Percentiles rank a stretch among this genome's conserved stretches.
phyloP scores from a whole-genome alignment of 2,113 vertebrate species.

The Aegithalos caudatus region DNA sequence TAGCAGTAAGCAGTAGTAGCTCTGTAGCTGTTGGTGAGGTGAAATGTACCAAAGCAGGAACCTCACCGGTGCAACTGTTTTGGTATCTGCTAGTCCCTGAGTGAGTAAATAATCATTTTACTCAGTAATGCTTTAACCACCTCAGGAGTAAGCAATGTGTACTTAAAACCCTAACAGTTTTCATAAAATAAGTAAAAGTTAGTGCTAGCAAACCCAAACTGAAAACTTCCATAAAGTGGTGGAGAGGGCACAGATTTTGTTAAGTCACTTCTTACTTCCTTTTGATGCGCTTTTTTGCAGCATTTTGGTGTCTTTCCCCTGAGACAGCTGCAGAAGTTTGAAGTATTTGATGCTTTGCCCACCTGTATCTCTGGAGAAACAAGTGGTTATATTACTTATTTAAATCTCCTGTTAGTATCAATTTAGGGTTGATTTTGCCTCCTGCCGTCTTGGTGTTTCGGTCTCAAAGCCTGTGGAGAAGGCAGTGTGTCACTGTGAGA shows the following conservation, averaged over 20 bases:
- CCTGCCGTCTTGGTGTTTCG: background rate
- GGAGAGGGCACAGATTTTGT: background rate
- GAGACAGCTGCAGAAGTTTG: background rate
- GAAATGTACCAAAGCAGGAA: background rate
- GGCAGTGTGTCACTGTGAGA: background rate
- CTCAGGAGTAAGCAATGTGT: background rate
- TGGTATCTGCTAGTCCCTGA: background rate
- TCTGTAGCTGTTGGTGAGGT: background rate
- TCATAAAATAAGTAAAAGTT: background rate
- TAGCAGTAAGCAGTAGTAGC: background rate
- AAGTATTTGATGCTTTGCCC: background rate
- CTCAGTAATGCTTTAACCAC: background rate
- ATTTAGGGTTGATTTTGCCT: background rate
- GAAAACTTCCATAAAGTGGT: background rate
- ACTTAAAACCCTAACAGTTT: background rate
- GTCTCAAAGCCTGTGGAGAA: background rate
- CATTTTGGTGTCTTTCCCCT: background rate
- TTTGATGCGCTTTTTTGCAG: background rate
- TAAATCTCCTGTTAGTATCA: background rate
- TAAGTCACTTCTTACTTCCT: background rate
- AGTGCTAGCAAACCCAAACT: background rate
- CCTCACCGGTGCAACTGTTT: fast-evolving
- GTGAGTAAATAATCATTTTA: background rate
- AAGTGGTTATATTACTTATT: background rate
- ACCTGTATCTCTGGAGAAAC: background rate